These are phyloP conservation scores for Psix sp. DNA, from an alignment of 1,140 invertebrate species.

Conservation along the genomic window DNA sequence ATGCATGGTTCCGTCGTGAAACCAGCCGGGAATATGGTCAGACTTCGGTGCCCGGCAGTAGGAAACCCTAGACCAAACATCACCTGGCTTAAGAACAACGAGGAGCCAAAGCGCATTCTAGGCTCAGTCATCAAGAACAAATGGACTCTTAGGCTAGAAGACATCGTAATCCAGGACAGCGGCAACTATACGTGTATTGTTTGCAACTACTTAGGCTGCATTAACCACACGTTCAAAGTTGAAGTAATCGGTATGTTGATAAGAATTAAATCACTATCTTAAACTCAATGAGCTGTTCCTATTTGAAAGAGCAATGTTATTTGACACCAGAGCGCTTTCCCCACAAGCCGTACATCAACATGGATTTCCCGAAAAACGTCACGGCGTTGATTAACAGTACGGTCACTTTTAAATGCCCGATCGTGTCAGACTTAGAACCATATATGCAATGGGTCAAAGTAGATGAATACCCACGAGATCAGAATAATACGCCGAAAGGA, in stretches of 20 bases:
- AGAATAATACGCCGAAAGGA: conserved; percentile 77
- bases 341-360: conserved; percentile 87
- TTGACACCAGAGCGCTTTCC: conserved; percentile 82
- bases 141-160: conserved; percentile 85
- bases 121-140: conserved; percentile 79
- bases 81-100: conserved; percentile 87
- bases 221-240: conserved; percentile 85
- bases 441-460: conserved; percentile 85
- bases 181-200: conserved; percentile 92
- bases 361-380: conserved; percentile 86
- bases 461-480: conserved; percentile 76
- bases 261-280: not conserved
- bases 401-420: conserved; percentile 84
- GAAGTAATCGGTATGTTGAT: conserved; percentile 84
- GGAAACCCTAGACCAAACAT: conserved; percentile 87
- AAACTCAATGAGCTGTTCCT: not conserved
- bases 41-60: conserved; percentile 81
- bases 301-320: conserved; percentile 16
- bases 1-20: conserved; percentile 78
- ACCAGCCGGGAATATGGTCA: conserved; percentile 83
- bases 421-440: conserved; percentile 85
- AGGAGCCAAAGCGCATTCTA: conserved; percentile 78
- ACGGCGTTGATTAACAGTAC: conserved; percentile 84
- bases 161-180: conserved; percentile 85
- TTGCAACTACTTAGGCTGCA: conserved; percentile 86